Evolutionary conservation across 2,797 vertebrate genomes (phyloP), one percentile per base, ranked within the genome.

Genomic region (Uromys caudimaculatus): DNA sequence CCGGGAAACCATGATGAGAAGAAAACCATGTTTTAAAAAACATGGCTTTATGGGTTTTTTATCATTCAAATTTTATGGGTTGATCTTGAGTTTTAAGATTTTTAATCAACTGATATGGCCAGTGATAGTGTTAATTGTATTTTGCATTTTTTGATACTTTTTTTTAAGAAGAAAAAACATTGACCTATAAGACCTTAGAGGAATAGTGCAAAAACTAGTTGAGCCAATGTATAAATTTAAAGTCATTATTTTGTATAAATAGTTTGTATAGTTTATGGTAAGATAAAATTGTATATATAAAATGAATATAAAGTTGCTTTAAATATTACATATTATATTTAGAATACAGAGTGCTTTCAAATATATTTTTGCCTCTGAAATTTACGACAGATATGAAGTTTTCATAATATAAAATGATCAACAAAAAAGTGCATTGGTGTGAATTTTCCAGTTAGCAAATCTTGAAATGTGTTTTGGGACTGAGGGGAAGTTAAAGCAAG

Each of bases 21-120:
- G 97, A 98, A 98, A 98, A 52, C 52, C 88, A 95, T 82, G 41
- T 47, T 69, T 58, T 54, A 64, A 47, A 44, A 44, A 86, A 64
- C 35, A 97, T 98, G 97, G 97, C 98, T 99, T 99, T 99, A 99
- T 99, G 98, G 97, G 19, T 89, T 56, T 97, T 98, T 98, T 96
- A 32, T 99, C 95, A 98, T 90, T 98, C 97, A 94, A 76, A 93
- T 90, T 95, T 13, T 85, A 89, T 97, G 76, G 35, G 83, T 92
- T 97, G 94, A 95, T 90, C 82, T 98, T 97, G 93, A 94, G 96
- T 97, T 95, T 96, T 94, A 94, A 97, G 93, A 97, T 97, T 98
- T 98, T 98, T 97, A 60, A 62, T 93, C 89, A 89, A 97, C 50
- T 97, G 10, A 58, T 91, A 58, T 69, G 44, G 81, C 78, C 19